Conservation (phyloP, 2,113 vertebrate genomes). For the Nothocercus julius region DNA sequence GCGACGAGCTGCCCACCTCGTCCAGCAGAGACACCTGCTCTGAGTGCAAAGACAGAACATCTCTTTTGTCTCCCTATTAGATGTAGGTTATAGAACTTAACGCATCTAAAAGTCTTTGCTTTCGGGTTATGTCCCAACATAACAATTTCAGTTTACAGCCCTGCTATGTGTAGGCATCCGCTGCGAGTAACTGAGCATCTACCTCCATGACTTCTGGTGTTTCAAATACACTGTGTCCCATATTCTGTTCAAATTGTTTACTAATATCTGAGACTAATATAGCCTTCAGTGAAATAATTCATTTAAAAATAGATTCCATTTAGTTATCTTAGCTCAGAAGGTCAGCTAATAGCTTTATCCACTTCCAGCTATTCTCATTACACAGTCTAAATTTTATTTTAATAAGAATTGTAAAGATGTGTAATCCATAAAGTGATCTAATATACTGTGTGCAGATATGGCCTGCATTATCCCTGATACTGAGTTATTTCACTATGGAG, state of each 20-base stretch:
- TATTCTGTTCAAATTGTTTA: background rate
- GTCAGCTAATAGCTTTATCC: background rate
- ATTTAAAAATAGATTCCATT: background rate
- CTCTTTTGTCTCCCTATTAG: background rate
- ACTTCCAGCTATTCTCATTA: background rate
- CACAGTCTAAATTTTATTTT: background rate
- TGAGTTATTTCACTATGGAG: slow-evolving; percentile 25
- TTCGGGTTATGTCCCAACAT: background rate
- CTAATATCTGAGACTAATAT: background rate
- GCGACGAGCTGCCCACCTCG: background rate
- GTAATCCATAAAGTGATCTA: background rate
- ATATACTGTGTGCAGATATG: background rate
- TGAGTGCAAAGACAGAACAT: slow-evolving; percentile 11
- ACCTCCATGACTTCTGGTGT: background rate
- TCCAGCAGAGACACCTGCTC: slow-evolving; percentile 13
- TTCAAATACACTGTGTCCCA: background rate
- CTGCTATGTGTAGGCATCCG: background rate
- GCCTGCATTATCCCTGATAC: background rate
- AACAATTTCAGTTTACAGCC: background rate
- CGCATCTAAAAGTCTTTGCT: background rate
- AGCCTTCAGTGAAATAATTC: background rate
- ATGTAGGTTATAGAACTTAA: background rate
- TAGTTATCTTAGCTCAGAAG: background rate
- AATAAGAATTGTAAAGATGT: background rate
- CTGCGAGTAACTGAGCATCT: background rate